Percentiles rank a stretch among this genome's conserved stretches.
Evolutionary conservation across 2,113 vertebrate genomes (phyloP).

Genomic region (Dicaeum eximium): DNA sequence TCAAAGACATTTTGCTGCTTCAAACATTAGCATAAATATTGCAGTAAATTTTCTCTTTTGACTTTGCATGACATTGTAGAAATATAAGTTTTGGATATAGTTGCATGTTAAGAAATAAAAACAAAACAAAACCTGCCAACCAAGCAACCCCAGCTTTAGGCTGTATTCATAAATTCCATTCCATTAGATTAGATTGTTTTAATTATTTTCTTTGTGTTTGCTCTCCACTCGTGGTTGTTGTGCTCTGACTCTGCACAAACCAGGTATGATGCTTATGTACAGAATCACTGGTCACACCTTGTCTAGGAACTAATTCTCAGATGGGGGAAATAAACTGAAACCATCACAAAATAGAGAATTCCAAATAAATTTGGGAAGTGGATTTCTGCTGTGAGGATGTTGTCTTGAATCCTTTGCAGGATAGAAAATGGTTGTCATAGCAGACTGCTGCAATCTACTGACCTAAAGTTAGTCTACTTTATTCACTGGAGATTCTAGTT

Average conservation of each 20-base stretch:
- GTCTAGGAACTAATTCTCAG: neutral
- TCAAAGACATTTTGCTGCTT: neutral
- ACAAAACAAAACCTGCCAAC: neutral
- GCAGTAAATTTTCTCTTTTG: neutral
- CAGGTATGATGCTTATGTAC: too few relatives aligned
- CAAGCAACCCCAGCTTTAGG: fast-evolving
- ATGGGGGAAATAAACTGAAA: neutral
- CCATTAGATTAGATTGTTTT: fast-evolving
- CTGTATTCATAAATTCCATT: neutral
- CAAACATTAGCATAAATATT: neutral
- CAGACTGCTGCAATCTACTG: neutral
- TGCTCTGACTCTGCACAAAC: fast-evolving
- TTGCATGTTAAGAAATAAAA: neutral
- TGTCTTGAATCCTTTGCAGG: neutral
- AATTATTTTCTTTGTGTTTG: neutral
- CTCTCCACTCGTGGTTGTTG: neutral
- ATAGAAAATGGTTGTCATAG: neutral
- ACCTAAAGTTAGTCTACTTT: neutral
- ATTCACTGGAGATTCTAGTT: neutral
- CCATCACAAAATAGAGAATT: neutral
- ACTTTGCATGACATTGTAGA: neutral
- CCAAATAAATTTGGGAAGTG: neutral
- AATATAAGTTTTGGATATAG: neutral
- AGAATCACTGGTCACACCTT: neutral
- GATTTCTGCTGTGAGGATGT: neutral